Base-by-base conservation (phyloP, 2,113 vertebrate species). In the Charina bottae region DNA sequence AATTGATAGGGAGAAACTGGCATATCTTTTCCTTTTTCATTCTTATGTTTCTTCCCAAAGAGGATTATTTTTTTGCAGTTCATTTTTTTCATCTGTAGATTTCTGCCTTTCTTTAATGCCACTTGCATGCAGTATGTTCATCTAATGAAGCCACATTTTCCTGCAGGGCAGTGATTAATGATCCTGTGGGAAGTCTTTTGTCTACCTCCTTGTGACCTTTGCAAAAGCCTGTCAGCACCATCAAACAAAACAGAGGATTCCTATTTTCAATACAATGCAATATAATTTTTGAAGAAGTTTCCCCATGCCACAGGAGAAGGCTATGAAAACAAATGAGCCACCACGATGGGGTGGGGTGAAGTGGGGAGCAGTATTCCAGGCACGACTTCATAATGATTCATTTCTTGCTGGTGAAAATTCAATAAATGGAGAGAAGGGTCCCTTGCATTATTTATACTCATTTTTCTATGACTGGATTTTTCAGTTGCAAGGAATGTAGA, bases 81-180 rank as follows among this genome's bases (percentile, higher is more conserved):
- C 12, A 17, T 88, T 72, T 92, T 92, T 72, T 53, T 87, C n/a
- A 59, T 42, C 72, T 37, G 56, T n/a, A 21, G 26, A 21, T 42
- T 56, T 72, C 24, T 87, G 37, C 53, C 4, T 60, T 78, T 28
- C 58, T 21, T 89, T 46, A 87, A 13, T 92, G 60, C 23, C 72
- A 64, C 58, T 85, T 84, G 87, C 56, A 55, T 13, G 11, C 17
- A 60, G 56, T 59, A 64, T 60, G 56, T 19, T 83, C 59, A 58
- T 83, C 68, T 92, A 92, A 92, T 92, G 91, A 92, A 92, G 68
- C 87, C 87, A 89, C 88, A 13, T 83, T 78, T 92, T 85, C 87
- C 87, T 89, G 87, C 87, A 62, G 87, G 87, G 91, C 13, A 42
- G 83, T 92, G 91, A 92, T 92, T 92, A 89, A 92, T 89, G 91